phyloP scores from a whole-genome alignment of 2,797 vertebrate genomes.

The Paedocypris micromegethes region DNA sequence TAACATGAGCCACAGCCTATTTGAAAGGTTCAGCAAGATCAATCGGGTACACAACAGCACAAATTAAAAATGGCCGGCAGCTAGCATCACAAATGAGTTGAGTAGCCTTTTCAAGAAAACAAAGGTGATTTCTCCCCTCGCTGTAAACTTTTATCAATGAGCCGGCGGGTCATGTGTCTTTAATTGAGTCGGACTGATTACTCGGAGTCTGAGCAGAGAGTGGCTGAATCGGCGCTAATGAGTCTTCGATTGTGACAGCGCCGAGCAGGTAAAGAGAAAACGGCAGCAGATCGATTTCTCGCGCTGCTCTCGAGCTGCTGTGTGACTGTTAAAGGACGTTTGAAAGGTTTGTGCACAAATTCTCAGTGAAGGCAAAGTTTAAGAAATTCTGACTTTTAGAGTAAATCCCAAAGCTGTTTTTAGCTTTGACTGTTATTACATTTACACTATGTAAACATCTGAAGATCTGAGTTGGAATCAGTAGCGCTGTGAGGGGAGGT shows the following conservation, averaged over 20 bases:
- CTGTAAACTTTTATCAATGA: conserved; percentile 45
- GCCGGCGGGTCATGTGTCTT: conserved; percentile 19
- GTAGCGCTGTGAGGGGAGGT: no score
- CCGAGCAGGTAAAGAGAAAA: conserved; percentile 36
- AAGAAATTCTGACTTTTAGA: neutral
- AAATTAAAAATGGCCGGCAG: conserved; percentile 35
- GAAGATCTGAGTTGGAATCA: no score
- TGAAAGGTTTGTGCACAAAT: conserved; percentile 20
- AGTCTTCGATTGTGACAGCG: conserved; percentile 45
- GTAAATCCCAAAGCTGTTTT: no score
- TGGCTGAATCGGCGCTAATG: conserved; percentile 38
- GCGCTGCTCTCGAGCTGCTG: conserved; percentile 19
- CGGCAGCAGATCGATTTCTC: conserved; percentile 39
- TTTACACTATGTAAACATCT: no score
- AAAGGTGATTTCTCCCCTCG: conserved; percentile 32
- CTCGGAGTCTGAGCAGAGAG: conserved; percentile 40
- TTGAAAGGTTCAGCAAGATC: conserved; percentile 40
- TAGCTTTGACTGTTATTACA: no score
- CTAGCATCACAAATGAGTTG: conserved; percentile 43
- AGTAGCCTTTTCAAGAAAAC: conserved; percentile 34
- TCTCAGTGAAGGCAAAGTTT: neutral
- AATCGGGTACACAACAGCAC: conserved; percentile 43
- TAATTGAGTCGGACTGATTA: conserved; percentile 50
- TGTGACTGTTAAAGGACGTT: conserved; percentile 35
- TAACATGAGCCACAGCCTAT: conserved; percentile 10